Base-by-base conservation (phyloP, 2,797 vertebrate genomes). In the Philypnodon macrostomus region DNA sequence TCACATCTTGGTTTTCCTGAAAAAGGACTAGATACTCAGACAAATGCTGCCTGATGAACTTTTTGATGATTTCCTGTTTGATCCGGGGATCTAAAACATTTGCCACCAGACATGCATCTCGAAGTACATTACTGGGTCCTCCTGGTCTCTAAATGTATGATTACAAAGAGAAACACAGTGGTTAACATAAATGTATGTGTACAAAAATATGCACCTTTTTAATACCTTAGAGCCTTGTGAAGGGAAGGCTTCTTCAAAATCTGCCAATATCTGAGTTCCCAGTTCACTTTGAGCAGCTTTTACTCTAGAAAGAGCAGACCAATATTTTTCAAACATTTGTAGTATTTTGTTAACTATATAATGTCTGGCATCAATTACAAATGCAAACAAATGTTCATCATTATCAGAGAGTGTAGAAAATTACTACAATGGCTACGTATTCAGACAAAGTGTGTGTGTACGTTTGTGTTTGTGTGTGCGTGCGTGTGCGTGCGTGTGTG, bases 1-100 rank as follows among this genome's bases (percentile, higher is more conserved):
- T 93, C 81, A 98, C 97, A 58, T 98, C 97, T 88, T 99, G 97
- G 83, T 99, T 99, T 87, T 99, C 97, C 82, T 99, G 96, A 87
- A 98, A 99, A 37, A 99, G 92, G 27, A 99, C 94, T 47, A 95
- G 85, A 59, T 99, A 99, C 70, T 99, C 97, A 0, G 94, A 97
- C 32, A 99, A 93, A 75, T 98, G 96, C 41, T 99, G 97, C 58
- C 94, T 90, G 80, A 98, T 96, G 53, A 99, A 99, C 81, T 98
- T 99, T 85, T 97, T 98, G 72, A 99, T 98, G 85, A 98, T 97
- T 84, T 99, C 97, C 76, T 98, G 95, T 41, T 97, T 98, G 86
- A 99, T 97, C 52, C 94, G 93, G 10, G 92, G 89, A 77, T 99
- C 97, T 72, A 99, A 86, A 61, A 98, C 95, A 17, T 96, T 98